Evolutionary conservation across 2,888 invertebrate genomes (phyloP), one percentile per base, ranked within the genome.

Genomic region (Phoronis australis): DNA sequence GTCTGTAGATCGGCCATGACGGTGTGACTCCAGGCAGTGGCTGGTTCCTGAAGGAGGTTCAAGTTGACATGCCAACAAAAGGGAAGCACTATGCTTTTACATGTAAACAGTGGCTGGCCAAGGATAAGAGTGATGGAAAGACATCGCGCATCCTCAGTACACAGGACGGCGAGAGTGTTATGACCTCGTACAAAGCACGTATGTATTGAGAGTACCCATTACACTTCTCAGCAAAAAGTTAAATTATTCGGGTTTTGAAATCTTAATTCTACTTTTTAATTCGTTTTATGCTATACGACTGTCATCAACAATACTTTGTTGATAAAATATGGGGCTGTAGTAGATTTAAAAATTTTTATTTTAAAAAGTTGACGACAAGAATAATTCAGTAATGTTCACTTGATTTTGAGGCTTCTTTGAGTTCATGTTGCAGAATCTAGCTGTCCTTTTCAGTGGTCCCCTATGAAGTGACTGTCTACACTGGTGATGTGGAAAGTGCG

Each of bases 31-130:
- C 70, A 9, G 71, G 69, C 3, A 62, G 61, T 35, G 73, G 75
- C 6, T 77, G 77, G 77, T 75, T 69, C 50, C 54, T 77, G 12
- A 71, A 74, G 52, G 66, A 72, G 37, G 57, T 77, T 18, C 70
- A 71, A 45, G 61, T 77, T 2, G 71, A 74, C 52, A 58, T 74
- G 55, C 76, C 77, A 5, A 73, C 70, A 5, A 74, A 71, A 55
- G 76, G 76, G 4, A 69, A 67, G 54, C 68, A 71, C 48, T 77
- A 73, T 57, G 64, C 64, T 45, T 76, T 77, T 57, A 56, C 52
- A 3, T 75, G 76, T 56, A 66, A 68, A 43, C 60, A 66, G 51
- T 77, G 77, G 77, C 54, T 77, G 47, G 72, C 75, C 4, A 54
- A 65, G 24, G 70, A 73, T 55, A 72, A 71, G 50, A 65, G 64